Evolutionary conservation across 2,113 vertebrate species (phyloP), one percentile per base, ranked within the genome.

Genomic region (Rallus limicola): DNA sequence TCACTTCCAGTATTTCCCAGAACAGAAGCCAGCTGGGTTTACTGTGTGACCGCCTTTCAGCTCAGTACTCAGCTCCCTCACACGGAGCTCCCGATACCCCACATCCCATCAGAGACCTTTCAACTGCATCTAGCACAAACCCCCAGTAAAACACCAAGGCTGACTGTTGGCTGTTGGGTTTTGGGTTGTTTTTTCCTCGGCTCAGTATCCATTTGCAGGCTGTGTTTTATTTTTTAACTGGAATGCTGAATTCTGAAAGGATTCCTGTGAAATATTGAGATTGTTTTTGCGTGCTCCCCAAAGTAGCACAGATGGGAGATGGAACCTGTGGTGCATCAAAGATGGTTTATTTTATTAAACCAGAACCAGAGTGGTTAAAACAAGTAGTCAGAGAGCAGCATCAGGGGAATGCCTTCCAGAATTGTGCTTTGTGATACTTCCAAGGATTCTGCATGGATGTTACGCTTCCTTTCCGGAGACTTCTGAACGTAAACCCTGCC

Each of bases 21-120:
- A 55, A 44, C 96, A 96, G 81, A 56, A 89, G 96, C 29, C 79
- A 90, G 86, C 56, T 96, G 92, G 48, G 76, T 67, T 71, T 88
- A 38, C 29, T 34, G 53, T 31, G 76, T 62, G 58, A 16, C 13
- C 42, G 74, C n/a, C 42, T 86, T 88, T 88, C 81, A 34, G 74
- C 48, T 81, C 28, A 10, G 25, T 5, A 9, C 62, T 92, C 58
- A 44, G 11, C 80, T 91, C 46, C 9, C 76, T 94, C 72, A 50
- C 53, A 33, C 38, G 89, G 86, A 94, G 42, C 62, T 90, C 68
- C 26, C 4, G 21, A 16, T 18, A 56, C 69, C 79, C 29, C 58
- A 3, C 89, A 3, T 65, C 70, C 34, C 26, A 52, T 62, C n/a
- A 36, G n/a, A 65, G 42, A 28, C 68, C 71, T 81, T 48, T 24